A percentile compares a stretch with the other conserved stretches of the same genome.
These are phyloP conservation scores for Aleiodes leptofemur DNA, from an alignment of 2,888 invertebrate genomes.

Conservation along the genomic window DNA sequence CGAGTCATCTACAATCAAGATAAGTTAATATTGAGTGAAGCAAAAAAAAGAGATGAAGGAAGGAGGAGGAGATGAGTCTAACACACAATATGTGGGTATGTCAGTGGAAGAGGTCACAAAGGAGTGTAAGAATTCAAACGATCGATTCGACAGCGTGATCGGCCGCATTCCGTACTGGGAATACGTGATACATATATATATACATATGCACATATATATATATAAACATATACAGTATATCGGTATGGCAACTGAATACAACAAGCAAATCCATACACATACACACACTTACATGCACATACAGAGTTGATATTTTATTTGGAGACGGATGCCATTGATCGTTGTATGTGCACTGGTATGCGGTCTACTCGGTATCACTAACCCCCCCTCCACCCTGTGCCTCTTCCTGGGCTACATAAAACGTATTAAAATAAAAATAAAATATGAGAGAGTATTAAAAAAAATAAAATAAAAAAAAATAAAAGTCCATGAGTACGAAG, in stretches of 20 bases:
- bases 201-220: conserved; percentile 37
- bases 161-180: conserved; percentile 47
- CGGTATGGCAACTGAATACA: conserved; percentile 37
- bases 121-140: conserved; percentile 29
- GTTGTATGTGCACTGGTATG: conserved; percentile 33
- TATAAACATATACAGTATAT: conserved; percentile 43
- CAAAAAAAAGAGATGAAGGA: background rate
- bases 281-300: conserved; percentile 5
- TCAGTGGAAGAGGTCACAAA: conserved; percentile 31
- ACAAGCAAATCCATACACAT: conserved; percentile 36
- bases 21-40: conserved; percentile 31
- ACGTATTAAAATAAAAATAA: conserved; percentile 12
- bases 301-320: conserved; percentile 25
- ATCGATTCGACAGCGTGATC: conserved; percentile 44
- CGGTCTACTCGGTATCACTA: conserved; percentile 7
- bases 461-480: background rate
- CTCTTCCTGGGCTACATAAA: background rate
- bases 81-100: conserved; percentile 20
- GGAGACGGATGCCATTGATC: conserved; percentile 28
- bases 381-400: background rate
- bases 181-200: conserved; percentile 38
- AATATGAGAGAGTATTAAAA: background rate
- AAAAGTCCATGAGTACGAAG: background rate
- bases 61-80: conserved; percentile 6
- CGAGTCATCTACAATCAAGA: conserved; percentile 20